Base-by-base conservation (phyloP, 53 echinoderm and acorn worm genomes). In the Zoroaster sp. region DNA sequence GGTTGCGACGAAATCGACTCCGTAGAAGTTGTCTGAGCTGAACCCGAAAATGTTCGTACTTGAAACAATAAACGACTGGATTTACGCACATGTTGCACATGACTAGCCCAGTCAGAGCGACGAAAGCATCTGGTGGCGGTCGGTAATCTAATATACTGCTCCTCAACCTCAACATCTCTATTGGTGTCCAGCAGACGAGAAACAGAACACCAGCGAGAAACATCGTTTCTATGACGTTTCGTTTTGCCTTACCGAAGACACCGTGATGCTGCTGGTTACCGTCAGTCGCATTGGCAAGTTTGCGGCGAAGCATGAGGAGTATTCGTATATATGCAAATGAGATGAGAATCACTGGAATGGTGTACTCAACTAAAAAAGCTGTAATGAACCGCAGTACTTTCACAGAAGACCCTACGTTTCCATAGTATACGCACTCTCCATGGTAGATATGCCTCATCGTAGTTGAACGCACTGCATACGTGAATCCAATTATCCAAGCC, bases 401-500 rank as follows among this genome's bases (percentile, higher is more conserved):
- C 1, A 46, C 5, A 25, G 40, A 40, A 9, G 9, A 5, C 28
- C 44, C 7, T 7, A 1, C 25, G 20, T 5, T 9, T 3, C 30
- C 63, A 25, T 59, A 9, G 30, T 25, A n/a, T 18, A 5, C 38
- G 32, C 34, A 76, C 8, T 32, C 4, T 5, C 69, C 69, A 13
- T 69, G 69, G 34, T 30, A 30, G 12, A 13, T 11, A 12, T 34
- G 30, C 10, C 1, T 23, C 25, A 75, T 18, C 7, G 1, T 2
- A 23, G 21, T 28, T 1, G 44, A 28, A 44, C 42, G 40, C 15
- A 28, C 13, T 18, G 30, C 46, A 47, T 46, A 42, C 8, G 18
- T 30, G 21, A 76, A 76, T 0, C 76, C 76, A 42, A 51, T 15
- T 25, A 45, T 31, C 83, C 83, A 83, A 83, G 36, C 15, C 40